Percentiles rank a stretch among this genome's conserved stretches.
Evolutionary conservation across 2,797 vertebrate species (phyloP).

Genomic region (Otolemur crassicaudatus): DNA sequence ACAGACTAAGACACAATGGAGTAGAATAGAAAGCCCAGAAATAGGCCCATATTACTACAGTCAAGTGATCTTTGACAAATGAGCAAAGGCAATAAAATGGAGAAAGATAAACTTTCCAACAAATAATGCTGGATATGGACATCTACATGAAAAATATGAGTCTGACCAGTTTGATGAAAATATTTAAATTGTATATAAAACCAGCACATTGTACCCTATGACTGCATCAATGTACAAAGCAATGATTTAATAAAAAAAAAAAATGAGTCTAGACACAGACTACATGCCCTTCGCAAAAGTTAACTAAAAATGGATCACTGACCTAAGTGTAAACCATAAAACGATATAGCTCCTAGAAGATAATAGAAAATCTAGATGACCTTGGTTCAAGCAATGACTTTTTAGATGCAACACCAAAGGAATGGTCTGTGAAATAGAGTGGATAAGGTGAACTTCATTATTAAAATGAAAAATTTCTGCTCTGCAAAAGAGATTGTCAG

Average conservation of each 20-base stretch:
- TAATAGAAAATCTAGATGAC: neutral
- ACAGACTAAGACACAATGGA: neutral
- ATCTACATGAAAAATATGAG: neutral
- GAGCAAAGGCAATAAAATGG: neutral
- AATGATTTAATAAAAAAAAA: too few species aligned
- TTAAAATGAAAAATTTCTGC: neutral
- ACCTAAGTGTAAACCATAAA: neutral
- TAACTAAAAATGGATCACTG: neutral
- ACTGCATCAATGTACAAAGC: too few species aligned
- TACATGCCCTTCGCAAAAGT: neutral
- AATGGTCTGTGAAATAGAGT: neutral
- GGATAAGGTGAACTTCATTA: neutral
- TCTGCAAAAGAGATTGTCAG: neutral
- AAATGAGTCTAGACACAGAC: neutral
- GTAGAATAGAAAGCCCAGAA: neutral
- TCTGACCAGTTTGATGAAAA: too few species aligned
- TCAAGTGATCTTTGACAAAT: neutral
- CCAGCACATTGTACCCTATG: too few species aligned
- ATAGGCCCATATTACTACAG: neutral
- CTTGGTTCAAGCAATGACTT: neutral
- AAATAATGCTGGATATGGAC: neutral
- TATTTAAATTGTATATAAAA: too few species aligned
- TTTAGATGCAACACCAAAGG: neutral
- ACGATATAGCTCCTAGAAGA: neutral
- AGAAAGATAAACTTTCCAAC: neutral